A percentile compares a stretch with the other conserved stretches of the same genome.
These are phyloP conservation scores for Sarcophaga peregrina DNA, from an alignment of 1,140 invertebrate species.

Conservation along the genomic window DNA sequence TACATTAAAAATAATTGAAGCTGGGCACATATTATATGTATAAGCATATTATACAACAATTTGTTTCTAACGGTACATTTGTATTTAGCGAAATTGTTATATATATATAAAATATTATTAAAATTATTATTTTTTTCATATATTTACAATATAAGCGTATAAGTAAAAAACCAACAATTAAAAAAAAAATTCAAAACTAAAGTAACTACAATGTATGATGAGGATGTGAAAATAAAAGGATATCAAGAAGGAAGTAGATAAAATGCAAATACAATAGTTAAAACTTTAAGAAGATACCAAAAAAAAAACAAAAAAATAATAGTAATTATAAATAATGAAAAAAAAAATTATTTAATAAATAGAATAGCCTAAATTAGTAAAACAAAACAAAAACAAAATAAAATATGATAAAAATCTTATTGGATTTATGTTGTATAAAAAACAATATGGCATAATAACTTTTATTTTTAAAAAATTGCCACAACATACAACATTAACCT, in stretches of 20 bases:
- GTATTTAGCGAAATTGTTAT: conserved; percentile 26
- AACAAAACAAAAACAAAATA: neutral
- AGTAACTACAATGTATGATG: neutral
- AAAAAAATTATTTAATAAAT: no score
- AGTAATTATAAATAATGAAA: neutral
- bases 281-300: neutral
- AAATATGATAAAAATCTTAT: neutral
- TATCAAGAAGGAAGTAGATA: neutral
- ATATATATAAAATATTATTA: neutral
- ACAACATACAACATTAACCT: neutral
- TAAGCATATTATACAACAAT: neutral
- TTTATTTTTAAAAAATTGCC: neutral
- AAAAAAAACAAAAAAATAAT: neutral
- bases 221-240: neutral
- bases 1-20: no score
- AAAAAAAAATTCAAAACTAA: neutral
- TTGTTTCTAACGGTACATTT: neutral
- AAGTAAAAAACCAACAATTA: neutral
- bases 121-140: conserved; percentile 23
- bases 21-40: no score
- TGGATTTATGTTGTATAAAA: conserved; percentile 12
- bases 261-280: neutral
- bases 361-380: no score
- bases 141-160: conserved; percentile 9
- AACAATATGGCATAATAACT: neutral